phyloP scores from a whole-genome alignment of 1,140 invertebrate genomes.

The Caerostris extrusa region DNA sequence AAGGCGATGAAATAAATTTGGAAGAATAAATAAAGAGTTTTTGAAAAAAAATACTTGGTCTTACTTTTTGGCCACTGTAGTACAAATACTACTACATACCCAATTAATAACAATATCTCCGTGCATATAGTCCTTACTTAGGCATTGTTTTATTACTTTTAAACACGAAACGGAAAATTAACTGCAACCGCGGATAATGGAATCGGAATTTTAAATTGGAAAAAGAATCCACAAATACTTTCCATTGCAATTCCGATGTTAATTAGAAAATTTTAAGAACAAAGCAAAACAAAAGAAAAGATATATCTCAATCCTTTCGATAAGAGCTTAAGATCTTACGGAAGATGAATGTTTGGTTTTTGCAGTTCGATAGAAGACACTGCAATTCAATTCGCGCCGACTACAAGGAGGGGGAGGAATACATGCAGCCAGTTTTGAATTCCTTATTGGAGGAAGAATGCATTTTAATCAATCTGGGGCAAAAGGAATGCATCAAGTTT shows the following conservation, averaged over 20 bases:
- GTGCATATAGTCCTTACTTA: background rate
- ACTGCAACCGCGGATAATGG: background rate
- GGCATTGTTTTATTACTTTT: background rate
- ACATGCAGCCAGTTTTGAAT: background rate
- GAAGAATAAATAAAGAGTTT: too few relatives aligned
- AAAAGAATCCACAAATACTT: background rate
- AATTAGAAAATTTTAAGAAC: background rate
- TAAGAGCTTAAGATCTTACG: too few relatives aligned
- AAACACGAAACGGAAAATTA: background rate
- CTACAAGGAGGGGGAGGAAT: too few relatives aligned
- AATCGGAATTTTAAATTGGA: background rate
- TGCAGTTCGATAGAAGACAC: too few relatives aligned
- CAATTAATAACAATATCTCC: too few relatives aligned
- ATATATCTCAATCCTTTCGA: background rate
- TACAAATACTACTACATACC: too few relatives aligned
- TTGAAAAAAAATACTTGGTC: too few relatives aligned
- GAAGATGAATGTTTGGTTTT: too few relatives aligned
- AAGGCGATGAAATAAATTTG: too few relatives aligned
- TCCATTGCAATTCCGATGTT: background rate
- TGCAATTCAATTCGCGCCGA: background rate
- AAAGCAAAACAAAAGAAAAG: background rate
- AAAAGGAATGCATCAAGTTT: background rate
- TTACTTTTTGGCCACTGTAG: too few relatives aligned
- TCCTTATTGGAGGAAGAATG: background rate
- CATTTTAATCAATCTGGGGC: conserved; percentile 3